Conservation (phyloP, 37 sponge, comb jelly and placozoan species). For the Crambe crambe region DNA sequence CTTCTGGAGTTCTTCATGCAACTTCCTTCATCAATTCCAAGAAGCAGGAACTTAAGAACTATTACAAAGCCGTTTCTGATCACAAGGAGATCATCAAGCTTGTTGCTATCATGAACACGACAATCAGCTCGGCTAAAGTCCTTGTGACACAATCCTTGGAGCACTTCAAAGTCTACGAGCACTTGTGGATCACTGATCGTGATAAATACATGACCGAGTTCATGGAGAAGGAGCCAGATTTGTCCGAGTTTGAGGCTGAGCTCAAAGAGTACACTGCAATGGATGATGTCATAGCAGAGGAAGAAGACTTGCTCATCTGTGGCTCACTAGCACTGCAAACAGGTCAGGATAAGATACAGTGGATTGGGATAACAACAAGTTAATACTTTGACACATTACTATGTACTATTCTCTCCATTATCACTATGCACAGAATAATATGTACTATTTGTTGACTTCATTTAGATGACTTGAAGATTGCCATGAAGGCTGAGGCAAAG, state of each 20-base stretch:
- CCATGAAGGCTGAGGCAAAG: conserved; percentile 89
- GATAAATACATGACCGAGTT: conserved; percentile 70
- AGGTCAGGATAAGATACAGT: conserved; percentile 41
- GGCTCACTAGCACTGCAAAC: conserved; percentile 73
- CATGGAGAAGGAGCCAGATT: conserved; percentile 68
- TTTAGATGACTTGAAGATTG: conserved; percentile 78
- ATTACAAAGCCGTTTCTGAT: conserved; percentile 67
- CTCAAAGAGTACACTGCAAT: conserved; percentile 54
- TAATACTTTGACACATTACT: not conserved
- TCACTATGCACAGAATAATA: no score
- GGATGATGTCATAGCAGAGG: conserved; percentile 62
- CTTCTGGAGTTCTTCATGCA: not conserved
- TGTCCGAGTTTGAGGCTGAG: conserved; percentile 90
- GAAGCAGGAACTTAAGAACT: conserved; percentile 25
- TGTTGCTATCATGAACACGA: conserved; percentile 76
- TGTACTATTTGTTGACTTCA: no score
- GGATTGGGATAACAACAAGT: not conserved
- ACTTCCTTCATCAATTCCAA: not conserved
- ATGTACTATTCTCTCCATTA: no score
- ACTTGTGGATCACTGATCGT: conserved; percentile 86
- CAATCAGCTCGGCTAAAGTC: conserved; percentile 85
- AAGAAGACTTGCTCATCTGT: conserved; percentile 34
- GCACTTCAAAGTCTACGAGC: conserved; percentile 81
- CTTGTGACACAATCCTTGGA: conserved; percentile 72
- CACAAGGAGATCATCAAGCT: conserved; percentile 95